Conservation (phyloP, 1,140 invertebrate species). For the Cyclargus thomasi region DNA sequence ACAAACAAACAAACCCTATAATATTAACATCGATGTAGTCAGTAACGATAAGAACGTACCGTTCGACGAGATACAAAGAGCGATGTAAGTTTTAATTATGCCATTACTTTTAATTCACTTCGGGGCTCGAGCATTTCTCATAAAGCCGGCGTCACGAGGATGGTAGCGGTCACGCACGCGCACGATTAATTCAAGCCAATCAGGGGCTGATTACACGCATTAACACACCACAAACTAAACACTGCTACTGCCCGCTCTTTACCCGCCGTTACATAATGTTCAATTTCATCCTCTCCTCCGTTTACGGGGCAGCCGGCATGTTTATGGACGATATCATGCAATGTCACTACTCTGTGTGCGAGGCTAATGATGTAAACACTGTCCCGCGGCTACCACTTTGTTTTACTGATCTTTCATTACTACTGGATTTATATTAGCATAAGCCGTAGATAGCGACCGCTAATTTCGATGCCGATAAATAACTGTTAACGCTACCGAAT, state of each 20-base stretch:
- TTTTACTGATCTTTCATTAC: slow-evolving; percentile 16
- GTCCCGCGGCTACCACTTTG: slow-evolving; percentile 34
- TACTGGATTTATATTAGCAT: slow-evolving; percentile 12
- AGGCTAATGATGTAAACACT: slow-evolving; percentile 39
- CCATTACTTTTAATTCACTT: slow-evolving; percentile 69
- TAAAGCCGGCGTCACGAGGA: slow-evolving; percentile 51
- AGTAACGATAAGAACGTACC: slow-evolving; percentile 19
- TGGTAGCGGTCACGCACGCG: slow-evolving; percentile 69
- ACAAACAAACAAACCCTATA: too few species aligned
- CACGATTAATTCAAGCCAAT: slow-evolving; percentile 72
- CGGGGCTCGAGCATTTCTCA: slow-evolving; percentile 54
- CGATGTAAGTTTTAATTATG: slow-evolving; percentile 65
- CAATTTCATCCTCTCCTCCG: slow-evolving; percentile 22
- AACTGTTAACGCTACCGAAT: neutral
- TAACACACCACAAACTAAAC: slow-evolving; percentile 52
- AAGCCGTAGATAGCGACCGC: neutral
- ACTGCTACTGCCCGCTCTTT: slow-evolving; percentile 35
- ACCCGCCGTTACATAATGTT: slow-evolving; percentile 32
- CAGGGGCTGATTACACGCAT: slow-evolving; percentile 71
- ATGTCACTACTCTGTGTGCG: slow-evolving; percentile 42
- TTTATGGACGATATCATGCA: slow-evolving; percentile 53
- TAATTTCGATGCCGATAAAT: neutral
- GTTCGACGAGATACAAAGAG: slow-evolving; percentile 36
- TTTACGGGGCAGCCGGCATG: neutral
- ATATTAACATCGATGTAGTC: too few species aligned